phyloP scores from a whole-genome alignment of 2,797 vertebrate genomes.

The Pseudomugil tenellus region DNA sequence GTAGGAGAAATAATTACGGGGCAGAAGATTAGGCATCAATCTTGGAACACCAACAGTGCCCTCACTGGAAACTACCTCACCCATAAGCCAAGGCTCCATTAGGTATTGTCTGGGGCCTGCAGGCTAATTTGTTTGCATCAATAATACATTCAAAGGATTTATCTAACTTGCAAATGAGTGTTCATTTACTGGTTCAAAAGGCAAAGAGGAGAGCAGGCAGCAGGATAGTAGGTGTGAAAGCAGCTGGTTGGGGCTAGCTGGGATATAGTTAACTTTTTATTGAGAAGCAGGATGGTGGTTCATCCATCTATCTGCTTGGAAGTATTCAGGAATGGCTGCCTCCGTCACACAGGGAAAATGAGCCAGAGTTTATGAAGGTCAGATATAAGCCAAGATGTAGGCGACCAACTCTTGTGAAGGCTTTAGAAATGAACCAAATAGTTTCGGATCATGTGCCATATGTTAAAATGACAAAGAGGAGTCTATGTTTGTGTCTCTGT shows the following conservation, averaged over 20 bases:
- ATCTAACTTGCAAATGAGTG: conserved; percentile 89
- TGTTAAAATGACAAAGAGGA: conserved; percentile 73
- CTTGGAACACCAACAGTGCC: conserved; percentile 81
- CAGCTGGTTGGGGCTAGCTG: conserved; percentile 72
- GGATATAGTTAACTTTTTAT: conserved; percentile 75
- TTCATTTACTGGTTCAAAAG: conserved; percentile 85
- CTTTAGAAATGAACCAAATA: conserved; percentile 63
- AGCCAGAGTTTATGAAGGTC: conserved; percentile 60
- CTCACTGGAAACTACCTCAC: conserved; percentile 79
- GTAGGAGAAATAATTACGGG: conserved; percentile 86
- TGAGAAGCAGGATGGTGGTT: conserved; percentile 27
- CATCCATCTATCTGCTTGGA: conserved; percentile 33
- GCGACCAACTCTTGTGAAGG: conserved; percentile 67
- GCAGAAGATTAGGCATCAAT: conserved; percentile 87
- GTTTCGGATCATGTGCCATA: conserved; percentile 74
- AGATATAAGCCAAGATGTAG: conserved; percentile 50
- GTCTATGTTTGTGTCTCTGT: conserved; percentile 24
- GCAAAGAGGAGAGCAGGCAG: conserved; percentile 76
- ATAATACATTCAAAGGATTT: conserved; percentile 87
- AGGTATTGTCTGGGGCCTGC: conserved; percentile 86
- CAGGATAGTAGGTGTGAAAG: conserved; percentile 72
- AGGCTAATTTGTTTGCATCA: conserved; percentile 87
- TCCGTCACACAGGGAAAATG: conserved; percentile 45
- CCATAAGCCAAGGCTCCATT: conserved; percentile 85
- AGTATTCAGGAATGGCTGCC: conserved; percentile 30